Conservation (phyloP, 2,113 vertebrate species). For the Malurus melanocephalus region DNA sequence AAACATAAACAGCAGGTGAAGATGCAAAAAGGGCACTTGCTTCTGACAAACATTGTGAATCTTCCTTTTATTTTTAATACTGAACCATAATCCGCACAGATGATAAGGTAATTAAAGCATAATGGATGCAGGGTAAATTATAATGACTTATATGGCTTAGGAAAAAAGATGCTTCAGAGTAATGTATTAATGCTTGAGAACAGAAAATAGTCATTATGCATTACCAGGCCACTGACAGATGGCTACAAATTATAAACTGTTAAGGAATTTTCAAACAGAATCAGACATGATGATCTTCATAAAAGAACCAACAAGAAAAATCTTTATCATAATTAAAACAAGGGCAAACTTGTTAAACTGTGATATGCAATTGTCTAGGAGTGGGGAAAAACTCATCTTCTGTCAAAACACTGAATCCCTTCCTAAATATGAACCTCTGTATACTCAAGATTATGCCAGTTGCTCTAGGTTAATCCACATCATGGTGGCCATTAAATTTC, state of each 20-base stretch:
- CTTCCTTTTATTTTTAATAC: neutral
- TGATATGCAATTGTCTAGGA: neutral
- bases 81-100: constrained; percentile 24
- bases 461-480: neutral
- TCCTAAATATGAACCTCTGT: neutral
- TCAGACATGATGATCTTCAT: neutral
- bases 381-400: neutral
- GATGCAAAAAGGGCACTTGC: neutral
- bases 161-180: neutral
- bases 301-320: neutral
- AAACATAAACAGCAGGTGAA: constrained; percentile 16
- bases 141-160: neutral
- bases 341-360: neutral
- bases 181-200: neutral
- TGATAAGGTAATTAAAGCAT: constrained; percentile 28
- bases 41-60: neutral
- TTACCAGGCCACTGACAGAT: constrained; percentile 12
- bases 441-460: neutral
- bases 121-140: constrained; percentile 12
- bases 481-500: neutral
- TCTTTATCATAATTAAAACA: neutral
- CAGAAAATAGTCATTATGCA: neutral
- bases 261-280: neutral
- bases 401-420: neutral
- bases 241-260: constrained; percentile 2